Percentiles rank a stretch among this genome's conserved stretches.
These are phyloP conservation scores for Cyclargus thomasi DNA, from an alignment of 1,140 invertebrate genomes.

Conservation along the genomic window DNA sequence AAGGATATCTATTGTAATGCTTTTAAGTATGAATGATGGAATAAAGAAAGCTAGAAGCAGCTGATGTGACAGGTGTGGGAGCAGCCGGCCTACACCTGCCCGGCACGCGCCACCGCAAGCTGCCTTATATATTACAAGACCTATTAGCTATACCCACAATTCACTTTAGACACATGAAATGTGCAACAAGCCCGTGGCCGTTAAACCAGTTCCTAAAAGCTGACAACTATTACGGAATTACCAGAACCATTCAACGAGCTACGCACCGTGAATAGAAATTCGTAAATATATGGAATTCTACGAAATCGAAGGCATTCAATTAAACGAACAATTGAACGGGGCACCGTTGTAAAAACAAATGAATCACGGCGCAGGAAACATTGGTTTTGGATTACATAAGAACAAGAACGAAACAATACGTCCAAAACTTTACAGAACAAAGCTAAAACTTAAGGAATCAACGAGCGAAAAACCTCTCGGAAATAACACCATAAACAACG, in stretches of 20 bases:
- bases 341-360: constrained; percentile 3
- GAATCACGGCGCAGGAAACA: neutral
- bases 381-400: constrained; percentile 8
- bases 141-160: constrained; percentile 32
- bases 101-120: constrained; percentile 64
- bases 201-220: constrained; percentile 24
- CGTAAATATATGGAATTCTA: constrained; percentile 12
- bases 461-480: constrained; percentile 21
- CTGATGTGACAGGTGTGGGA: constrained; percentile 67
- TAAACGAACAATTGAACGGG: constrained; percentile 6
- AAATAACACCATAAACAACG: constrained; percentile 34
- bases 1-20: neutral
- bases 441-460: neutral
- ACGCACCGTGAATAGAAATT: constrained; percentile 19
- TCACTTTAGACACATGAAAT: constrained; percentile 30
- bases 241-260: constrained; percentile 14
- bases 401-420: constrained; percentile 2
- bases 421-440: neutral
- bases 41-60: constrained; percentile 42
- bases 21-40: constrained; percentile 23
- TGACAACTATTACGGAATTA: constrained; percentile 24
- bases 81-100: constrained; percentile 68
- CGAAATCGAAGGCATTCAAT: constrained; percentile 19
- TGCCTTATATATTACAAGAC: constrained; percentile 43
- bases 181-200: constrained; percentile 12